Base-by-base conservation (phyloP, 1,140 invertebrate genomes). In the Heliconius hermathena region DNA sequence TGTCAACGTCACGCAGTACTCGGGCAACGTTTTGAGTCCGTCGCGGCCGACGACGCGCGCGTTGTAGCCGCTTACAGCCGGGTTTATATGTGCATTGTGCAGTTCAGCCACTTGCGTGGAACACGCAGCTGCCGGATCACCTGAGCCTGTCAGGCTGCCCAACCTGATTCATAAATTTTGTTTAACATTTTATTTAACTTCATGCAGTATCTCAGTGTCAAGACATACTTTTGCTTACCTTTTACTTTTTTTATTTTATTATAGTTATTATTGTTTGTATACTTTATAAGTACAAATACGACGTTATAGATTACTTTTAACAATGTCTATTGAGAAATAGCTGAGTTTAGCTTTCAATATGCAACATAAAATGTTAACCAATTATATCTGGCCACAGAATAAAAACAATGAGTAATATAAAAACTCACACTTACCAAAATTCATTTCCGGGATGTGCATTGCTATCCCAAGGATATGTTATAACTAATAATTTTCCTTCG, bases 401-500 rank as follows among this genome's bases (percentile, higher is more conserved):
- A 54, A 54, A 29, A 70, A 70, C 26, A 22, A 71, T n/a, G 4
- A 46, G 16, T 52, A 52, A 18, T 72, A n/a, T 16, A 71, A 13
- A 41, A 72, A 77, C 4, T 46, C 0, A 46, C 5, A 84, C 83
- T 84, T 57, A 94, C 95, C 96, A 96, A 82, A 95, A 96, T 76
- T 96, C 96, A 79, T 95, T 96, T 83, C 96, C 96, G 3, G 96
- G 96, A 75, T 96, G 93, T 2, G 96, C 95, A 84, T 97, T 97
- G 11, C 96, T 95, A 87, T 97, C 96, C 95, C 96, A 96, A 1
- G 96, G 96, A 82, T 97, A 97, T 1, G 95, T 96, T 6, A 96
- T 95, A 13, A 97, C 94, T 72, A 96, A 85, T 3, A 96, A 85
- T 85, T 96, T 96, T 36, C 95, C 95, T 38, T 84, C 88, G 71